Percentiles rank a stretch among this genome's conserved stretches.
These are phyloP conservation scores for Nomada fabriciana DNA, from an alignment of 2,888 invertebrate species.

Conservation along the genomic window DNA sequence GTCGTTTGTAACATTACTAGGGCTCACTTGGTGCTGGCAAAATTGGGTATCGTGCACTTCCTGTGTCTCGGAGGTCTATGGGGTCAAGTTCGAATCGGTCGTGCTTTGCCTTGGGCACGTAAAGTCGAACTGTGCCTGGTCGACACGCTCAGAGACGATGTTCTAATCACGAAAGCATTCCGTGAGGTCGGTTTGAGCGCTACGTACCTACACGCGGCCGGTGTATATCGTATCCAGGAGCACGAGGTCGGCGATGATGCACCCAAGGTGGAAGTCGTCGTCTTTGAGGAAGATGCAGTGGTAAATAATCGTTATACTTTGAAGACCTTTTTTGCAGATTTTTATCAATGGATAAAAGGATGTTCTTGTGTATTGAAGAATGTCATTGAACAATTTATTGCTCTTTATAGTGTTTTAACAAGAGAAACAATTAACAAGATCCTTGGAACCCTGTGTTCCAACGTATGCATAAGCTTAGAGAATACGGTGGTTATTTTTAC, in stretches of 20 bases:
- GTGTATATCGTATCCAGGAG: conserved; percentile 84
- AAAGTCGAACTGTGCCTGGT: conserved; percentile 85
- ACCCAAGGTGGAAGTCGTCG: conserved; percentile 83
- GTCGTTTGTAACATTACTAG: conserved; percentile 70
- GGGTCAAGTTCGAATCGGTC: conserved; percentile 86
- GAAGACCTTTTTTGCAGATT: no score
- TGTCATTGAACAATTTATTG: no score
- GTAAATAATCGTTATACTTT: conserved; percentile 69
- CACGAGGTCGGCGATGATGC: conserved; percentile 77
- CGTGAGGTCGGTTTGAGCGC: conserved; percentile 84
- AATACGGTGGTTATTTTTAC: no score
- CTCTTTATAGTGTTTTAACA: no score
- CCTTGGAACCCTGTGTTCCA: no score
- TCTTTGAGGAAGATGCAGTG: conserved; percentile 85
- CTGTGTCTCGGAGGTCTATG: conserved; percentile 86
- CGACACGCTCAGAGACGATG: conserved; percentile 85
- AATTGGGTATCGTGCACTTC: conserved; percentile 85
- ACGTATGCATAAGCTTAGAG: no score
- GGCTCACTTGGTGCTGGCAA: conserved; percentile 83
- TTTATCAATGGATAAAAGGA: no score
- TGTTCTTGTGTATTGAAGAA: no score
- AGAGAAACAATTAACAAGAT: no score
- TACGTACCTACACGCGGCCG: conserved; percentile 85
- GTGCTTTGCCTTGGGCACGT: conserved; percentile 86
- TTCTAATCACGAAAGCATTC: conserved; percentile 85